A percentile compares a stretch with the other conserved stretches of the same genome.
These are phyloP conservation scores for Microtus montanus DNA, from an alignment of 2,113 vertebrate genomes.

Conservation along the genomic window DNA sequence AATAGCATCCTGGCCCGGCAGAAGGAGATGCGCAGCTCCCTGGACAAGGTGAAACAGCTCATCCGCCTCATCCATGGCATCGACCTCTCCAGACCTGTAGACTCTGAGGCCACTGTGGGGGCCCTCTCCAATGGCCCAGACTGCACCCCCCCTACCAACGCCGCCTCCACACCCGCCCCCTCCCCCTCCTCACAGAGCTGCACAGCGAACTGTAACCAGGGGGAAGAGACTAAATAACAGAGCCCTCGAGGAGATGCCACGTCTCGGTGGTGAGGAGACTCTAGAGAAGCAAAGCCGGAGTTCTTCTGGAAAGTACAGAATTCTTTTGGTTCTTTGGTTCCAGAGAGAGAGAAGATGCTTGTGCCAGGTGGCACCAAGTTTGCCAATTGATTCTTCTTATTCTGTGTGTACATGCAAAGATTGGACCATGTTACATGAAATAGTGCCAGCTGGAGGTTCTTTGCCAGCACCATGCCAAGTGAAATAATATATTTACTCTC, in stretches of 20 bases:
- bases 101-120: constrained; percentile 89
- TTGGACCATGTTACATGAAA: constrained; percentile 96
- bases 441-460: constrained; percentile 93
- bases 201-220: constrained; percentile 89
- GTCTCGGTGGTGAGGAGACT: constrained; percentile 82
- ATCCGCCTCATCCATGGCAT: constrained; percentile 98
- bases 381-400: constrained; percentile 97
- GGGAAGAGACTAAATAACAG: constrained; percentile 94
- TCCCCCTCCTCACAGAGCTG: constrained; percentile 86
- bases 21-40: constrained; percentile 98
- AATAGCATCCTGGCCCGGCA: constrained; percentile 96
- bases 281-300: constrained; percentile 86
- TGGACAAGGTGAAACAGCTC: constrained; percentile 98
- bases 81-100: constrained; percentile 92
- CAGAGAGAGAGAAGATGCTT: constrained; percentile 91
- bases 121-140: constrained; percentile 89
- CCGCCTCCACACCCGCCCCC: constrained; percentile 85
- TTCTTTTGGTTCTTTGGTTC: constrained; percentile 90
- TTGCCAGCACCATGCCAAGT: constrained; percentile 96
- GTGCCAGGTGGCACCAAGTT: constrained; percentile 95
- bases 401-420: constrained; percentile 95
- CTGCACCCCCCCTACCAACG: constrained; percentile 87
- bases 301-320: constrained; percentile 90
- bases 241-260: constrained; percentile 81
- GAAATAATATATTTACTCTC: constrained; percentile 93